Base-by-base conservation (phyloP, 2,888 invertebrate genomes). In the Camptogramma bilineatum region DNA sequence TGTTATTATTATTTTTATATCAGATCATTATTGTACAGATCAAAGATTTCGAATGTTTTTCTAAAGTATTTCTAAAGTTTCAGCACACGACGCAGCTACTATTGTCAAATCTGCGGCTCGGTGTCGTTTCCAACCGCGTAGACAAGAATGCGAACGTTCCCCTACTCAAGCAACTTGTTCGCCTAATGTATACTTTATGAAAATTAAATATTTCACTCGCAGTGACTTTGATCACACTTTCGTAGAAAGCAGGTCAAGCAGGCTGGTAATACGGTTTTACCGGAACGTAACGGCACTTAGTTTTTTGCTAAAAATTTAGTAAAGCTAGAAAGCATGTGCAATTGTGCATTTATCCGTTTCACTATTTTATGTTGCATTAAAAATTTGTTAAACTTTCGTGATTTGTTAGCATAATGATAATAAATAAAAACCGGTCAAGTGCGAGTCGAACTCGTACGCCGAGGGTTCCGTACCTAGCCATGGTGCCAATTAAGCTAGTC, bases 131-230 rank as follows among this genome's bases (percentile, higher is more conserved):
- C 64, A 42, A 59, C 58, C 61, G 48, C 64, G 61, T 42, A 48
- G 75, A 79, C 75, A 75, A 74, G 75, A 72, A 70, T 66, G 59
- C 68, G 69, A 69, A 75, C 78, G 79, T 78, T 75, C 78, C 77
- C 75, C 79, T 66, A 57, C 63, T 54, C 69, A 64, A 67, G 68
- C 73, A 76, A 77, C 80, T 82, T 83, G 84, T 83, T 80, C 78
- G 77, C 84, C 83, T 88, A 89, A 91, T 89, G 88, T 86, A 88
- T 86, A 90, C 90, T 91, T 91, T 91, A 91, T 92, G 91, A 92
- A 93, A 92, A 92, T 93, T 92, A 91, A 92, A 93, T 91, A 93
- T 91, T 90, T 91, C 90, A 87, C 87, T 88, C 84, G 75, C 77
- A 82, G 81, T 79, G 79, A 77, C 79, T 59, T 58, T 52, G 31